Percentiles rank a stretch among this genome's conserved stretches.
Conservation (phyloP, 2,113 vertebrate genomes). For the Bothrops jararaca region DNA sequence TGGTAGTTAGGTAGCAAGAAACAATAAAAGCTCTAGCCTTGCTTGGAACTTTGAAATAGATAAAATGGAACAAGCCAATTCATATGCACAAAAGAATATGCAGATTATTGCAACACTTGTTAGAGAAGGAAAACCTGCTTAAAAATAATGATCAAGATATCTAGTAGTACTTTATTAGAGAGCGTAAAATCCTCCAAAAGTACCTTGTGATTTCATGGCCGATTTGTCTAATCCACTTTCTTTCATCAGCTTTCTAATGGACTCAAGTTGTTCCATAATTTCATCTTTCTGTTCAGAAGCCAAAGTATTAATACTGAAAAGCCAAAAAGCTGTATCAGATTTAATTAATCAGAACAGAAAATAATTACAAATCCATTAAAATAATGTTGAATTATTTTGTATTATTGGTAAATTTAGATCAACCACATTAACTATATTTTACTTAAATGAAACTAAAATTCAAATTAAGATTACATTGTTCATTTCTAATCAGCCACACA, state of each 20-base stretch:
- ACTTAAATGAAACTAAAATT: background rate
- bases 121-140: background rate
- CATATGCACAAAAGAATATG: background rate
- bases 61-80: background rate
- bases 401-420: background rate
- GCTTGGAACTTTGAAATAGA: background rate
- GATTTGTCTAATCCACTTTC: slow-evolving; percentile 87
- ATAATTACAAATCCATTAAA: background rate
- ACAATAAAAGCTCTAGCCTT: background rate
- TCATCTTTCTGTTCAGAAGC: slow-evolving; percentile 89
- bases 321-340: background rate
- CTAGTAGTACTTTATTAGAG: background rate
- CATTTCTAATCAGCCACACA: background rate
- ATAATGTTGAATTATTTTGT: background rate
- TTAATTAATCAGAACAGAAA: background rate
- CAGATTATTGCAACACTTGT: background rate
- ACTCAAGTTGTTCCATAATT: slow-evolving; percentile 88
- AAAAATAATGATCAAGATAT: background rate
- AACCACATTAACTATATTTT: background rate
- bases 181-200: background rate
- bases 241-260: slow-evolving; percentile 87
- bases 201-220: slow-evolving; percentile 72
- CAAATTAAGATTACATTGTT: background rate
- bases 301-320: slow-evolving; percentile 80
- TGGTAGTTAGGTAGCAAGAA: background rate